Evolutionary conservation across 2,113 vertebrate species (phyloP).

Genomic region (Grallaria varia): DNA sequence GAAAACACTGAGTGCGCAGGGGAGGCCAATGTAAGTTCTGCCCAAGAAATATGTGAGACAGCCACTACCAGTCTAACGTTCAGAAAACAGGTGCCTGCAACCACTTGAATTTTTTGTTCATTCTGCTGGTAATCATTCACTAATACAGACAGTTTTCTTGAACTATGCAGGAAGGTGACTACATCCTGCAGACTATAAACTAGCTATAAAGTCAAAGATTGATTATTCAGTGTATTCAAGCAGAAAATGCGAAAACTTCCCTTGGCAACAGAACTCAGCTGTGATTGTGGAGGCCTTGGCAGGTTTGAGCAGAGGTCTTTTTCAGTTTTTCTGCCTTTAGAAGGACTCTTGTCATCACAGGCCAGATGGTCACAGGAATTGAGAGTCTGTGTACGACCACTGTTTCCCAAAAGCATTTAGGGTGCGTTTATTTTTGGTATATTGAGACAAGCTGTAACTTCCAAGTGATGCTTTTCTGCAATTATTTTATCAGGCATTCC

Average conservation of each 20-base stretch:
- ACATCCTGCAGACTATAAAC: background rate
- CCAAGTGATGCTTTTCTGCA: background rate
- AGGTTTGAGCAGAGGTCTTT: background rate
- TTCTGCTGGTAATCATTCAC: background rate
- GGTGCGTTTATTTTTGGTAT: background rate
- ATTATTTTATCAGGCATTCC: background rate
- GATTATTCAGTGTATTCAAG: background rate
- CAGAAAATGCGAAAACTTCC: background rate
- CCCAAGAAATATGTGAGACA: background rate
- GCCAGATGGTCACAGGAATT: background rate
- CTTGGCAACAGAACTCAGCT: background rate
- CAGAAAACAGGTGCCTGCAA: background rate
- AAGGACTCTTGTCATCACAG: background rate
- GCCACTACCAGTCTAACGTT: background rate
- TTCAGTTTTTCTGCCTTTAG: background rate
- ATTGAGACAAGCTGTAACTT: background rate
- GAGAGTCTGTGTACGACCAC: background rate
- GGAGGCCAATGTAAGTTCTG: background rate
- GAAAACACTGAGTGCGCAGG: background rate
- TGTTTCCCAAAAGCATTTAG: background rate
- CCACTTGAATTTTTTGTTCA: background rate
- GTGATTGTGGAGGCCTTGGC: background rate
- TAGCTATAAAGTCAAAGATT: background rate
- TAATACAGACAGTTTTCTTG: background rate
- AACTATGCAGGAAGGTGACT: background rate